Evolutionary conservation across 1,140 invertebrate genomes (phyloP).

Genomic region (Papilio polytes): DNA sequence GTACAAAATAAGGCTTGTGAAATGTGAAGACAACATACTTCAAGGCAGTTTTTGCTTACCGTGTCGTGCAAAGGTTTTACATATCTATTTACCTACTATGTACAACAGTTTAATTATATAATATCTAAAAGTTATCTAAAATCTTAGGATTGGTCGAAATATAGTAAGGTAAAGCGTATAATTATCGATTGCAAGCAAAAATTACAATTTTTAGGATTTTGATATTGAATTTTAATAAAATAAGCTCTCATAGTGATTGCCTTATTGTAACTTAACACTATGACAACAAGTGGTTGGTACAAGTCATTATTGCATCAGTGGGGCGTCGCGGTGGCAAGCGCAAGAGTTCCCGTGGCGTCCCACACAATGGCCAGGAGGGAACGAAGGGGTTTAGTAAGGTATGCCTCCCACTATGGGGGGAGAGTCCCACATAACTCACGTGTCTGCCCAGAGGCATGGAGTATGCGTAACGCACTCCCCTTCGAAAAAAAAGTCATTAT

Average conservation of each 20-base stretch:
- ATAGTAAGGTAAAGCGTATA: slow-evolving; percentile 60
- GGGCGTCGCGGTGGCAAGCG: no score
- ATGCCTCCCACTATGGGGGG: no score
- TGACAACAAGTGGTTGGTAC: slow-evolving; percentile 18
- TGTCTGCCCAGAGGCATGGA: no score
- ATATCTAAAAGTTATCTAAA: slow-evolving; percentile 47
- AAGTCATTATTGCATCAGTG: background rate
- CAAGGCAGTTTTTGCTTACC: slow-evolving; percentile 72
- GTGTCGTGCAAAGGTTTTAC: slow-evolving; percentile 53
- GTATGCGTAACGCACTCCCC: no score
- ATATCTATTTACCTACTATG: slow-evolving; percentile 53
- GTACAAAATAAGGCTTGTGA: slow-evolving; percentile 82
- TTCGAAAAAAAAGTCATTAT: background rate
- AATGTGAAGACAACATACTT: slow-evolving; percentile 73
- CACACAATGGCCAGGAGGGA: no score
- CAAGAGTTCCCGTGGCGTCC: no score
- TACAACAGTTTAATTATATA: slow-evolving; percentile 59
- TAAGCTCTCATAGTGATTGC: slow-evolving; percentile 32
- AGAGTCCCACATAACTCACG: no score
- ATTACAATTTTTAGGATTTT: slow-evolving; percentile 25
- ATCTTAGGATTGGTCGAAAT: slow-evolving; percentile 59
- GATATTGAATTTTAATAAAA: slow-evolving; percentile 22
- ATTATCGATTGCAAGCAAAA: slow-evolving; percentile 54
- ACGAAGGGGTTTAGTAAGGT: no score
- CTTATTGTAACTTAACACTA: slow-evolving; percentile 17